Conservation (phyloP, 2,888 invertebrate genomes). For the Aphidius colemani region DNA sequence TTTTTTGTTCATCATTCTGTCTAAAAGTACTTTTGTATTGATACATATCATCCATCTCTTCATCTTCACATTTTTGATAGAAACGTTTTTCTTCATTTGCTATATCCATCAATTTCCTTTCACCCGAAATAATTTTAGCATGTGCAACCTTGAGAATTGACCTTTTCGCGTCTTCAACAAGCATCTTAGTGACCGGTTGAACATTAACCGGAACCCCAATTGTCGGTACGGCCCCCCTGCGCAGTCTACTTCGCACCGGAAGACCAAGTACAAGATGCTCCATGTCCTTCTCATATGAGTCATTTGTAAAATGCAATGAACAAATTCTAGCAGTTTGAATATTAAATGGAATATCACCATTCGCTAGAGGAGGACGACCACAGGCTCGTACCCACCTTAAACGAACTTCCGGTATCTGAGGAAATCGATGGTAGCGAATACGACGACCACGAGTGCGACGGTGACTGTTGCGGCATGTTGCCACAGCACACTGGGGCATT, state of each 20-base stretch:
- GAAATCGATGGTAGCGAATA: conserved; percentile 66
- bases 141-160: conserved; percentile 54
- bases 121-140: conserved; percentile 20
- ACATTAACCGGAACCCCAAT: conserved; percentile 57
- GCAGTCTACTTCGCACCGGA: conserved; percentile 62
- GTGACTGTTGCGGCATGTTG: conserved; percentile 65
- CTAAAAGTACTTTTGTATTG: conserved; percentile 1
- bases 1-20: conserved; percentile 41
- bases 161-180: conserved; percentile 53
- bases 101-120: neutral
- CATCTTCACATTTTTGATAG: conserved; percentile 15
- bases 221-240: conserved; percentile 63
- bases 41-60: conserved; percentile 17
- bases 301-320: conserved; percentile 63
- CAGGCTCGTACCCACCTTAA: conserved; percentile 64
- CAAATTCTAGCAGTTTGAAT: conserved; percentile 65
- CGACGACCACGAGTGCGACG: conserved; percentile 64
- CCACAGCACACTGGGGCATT: conserved; percentile 67
- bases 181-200: conserved; percentile 57
- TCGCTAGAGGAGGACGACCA: conserved; percentile 61
- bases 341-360: conserved; percentile 60
- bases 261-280: conserved; percentile 64
- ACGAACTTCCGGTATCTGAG: conserved; percentile 63
- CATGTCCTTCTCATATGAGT: conserved; percentile 64
- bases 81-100: conserved; percentile 4